Percentiles rank a stretch among this genome's conserved stretches.
phyloP scores from a whole-genome alignment of 2,113 vertebrate genomes.

The Dryoscopus gambensis region DNA sequence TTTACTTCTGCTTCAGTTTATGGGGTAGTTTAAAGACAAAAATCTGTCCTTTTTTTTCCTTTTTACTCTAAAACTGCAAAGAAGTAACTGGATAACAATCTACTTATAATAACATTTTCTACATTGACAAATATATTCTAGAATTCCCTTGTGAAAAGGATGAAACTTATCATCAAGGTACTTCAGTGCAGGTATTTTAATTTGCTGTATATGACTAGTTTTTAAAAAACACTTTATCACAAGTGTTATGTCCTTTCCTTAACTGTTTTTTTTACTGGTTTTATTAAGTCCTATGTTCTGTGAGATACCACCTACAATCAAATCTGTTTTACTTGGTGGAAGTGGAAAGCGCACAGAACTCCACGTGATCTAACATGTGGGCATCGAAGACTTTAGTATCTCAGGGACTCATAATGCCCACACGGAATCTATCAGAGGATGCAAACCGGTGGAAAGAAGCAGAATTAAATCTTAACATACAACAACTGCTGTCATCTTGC shows the following conservation, averaged over 20 bases:
- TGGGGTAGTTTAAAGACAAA: background rate
- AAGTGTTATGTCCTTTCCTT: background rate
- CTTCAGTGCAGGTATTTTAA: background rate
- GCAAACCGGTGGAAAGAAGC: background rate
- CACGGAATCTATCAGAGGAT: background rate
- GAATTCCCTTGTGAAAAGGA: background rate
- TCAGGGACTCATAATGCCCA: too few species aligned
- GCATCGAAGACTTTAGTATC: background rate
- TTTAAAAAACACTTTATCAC: background rate
- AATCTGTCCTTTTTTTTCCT: background rate
- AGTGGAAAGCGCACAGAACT: background rate
- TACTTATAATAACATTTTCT: background rate
- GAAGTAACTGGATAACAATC: background rate
- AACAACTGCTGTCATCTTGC: background rate
- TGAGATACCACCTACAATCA: background rate
- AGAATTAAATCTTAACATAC: background rate
- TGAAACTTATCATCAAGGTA: background rate
- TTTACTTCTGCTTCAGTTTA: background rate
- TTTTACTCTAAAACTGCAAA: background rate
- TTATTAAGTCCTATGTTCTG: background rate
- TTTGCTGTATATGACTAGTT: background rate
- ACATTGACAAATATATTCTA: background rate
- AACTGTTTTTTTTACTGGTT: background rate
- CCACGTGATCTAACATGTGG: background rate
- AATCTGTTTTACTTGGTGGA: background rate